Percentiles rank a stretch among this genome's conserved stretches.
These are phyloP conservation scores for Epicauta chinensis DNA, from an alignment of 1,140 invertebrate genomes.

Conservation along the genomic window DNA sequence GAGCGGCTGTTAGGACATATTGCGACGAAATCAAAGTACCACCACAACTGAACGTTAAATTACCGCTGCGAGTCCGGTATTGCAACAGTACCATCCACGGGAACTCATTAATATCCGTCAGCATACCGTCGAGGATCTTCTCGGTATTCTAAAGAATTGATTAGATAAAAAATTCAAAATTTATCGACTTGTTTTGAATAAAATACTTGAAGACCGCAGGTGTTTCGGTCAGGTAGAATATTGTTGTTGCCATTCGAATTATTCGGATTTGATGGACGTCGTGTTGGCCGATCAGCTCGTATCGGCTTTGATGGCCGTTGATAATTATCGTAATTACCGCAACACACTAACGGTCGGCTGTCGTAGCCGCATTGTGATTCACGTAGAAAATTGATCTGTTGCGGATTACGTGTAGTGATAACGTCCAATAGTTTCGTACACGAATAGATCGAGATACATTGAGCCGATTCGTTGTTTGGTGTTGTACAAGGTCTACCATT, in stretches of 20 bases:
- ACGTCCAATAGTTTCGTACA: slow-evolving; percentile 37
- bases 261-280: not conserved
- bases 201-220: slow-evolving; percentile 30
- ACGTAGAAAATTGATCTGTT: slow-evolving; percentile 35
- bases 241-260: not conserved
- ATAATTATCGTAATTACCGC: slow-evolving; percentile 18
- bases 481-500: slow-evolving; percentile 29
- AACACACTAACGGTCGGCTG: slow-evolving; percentile 34
- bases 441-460: slow-evolving; percentile 40
- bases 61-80: slow-evolving; percentile 45
- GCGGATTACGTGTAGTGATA: slow-evolving; percentile 21
- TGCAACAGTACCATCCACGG: slow-evolving; percentile 68
- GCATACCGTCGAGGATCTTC: slow-evolving; percentile 46
- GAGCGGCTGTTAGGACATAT: slow-evolving; percentile 52
- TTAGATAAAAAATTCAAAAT: too few species aligned
- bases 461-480: slow-evolving; percentile 36
- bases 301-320: too few species aligned
- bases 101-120: slow-evolving; percentile 50
- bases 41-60: slow-evolving; percentile 45
- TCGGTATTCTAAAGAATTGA: slow-evolving; percentile 28
- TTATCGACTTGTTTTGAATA: too few species aligned
- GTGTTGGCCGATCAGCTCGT: not conserved
- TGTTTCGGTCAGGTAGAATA: slow-evolving; percentile 14
- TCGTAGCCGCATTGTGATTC: slow-evolving; percentile 34
- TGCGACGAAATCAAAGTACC: slow-evolving; percentile 45